phyloP scores from a whole-genome alignment of 2,888 invertebrate genomes.

The Plagiodera versicolora region DNA sequence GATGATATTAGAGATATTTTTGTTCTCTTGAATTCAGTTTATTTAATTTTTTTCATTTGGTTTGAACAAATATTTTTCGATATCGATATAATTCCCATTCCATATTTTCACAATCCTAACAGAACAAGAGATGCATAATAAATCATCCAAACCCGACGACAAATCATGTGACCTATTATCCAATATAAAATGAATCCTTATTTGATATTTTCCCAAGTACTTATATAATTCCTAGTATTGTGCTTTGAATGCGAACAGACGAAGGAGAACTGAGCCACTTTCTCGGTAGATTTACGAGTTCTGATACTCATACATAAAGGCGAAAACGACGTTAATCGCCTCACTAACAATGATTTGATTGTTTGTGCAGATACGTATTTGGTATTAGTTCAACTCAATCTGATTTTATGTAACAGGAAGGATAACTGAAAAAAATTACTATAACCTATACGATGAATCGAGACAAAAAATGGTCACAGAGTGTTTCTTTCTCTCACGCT shows the following conservation, averaged over 20 bases:
- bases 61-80: no score
- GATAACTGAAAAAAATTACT: no score
- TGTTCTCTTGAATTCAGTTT: no score
- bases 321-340: slow-evolving; percentile 6
- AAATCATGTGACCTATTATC: not conserved
- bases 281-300: slow-evolving; percentile 8
- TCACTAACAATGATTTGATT: slow-evolving; percentile 10
- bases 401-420: no score
- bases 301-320: slow-evolving; percentile 5
- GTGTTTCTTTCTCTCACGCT: no score
- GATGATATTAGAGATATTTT: no score
- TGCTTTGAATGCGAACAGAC: not conserved
- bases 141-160: not conserved
- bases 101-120: no score
- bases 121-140: not conserved
- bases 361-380: not conserved
- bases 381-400: not conserved
- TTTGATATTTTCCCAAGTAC: not conserved
- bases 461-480: no score
- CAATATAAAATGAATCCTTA: slow-evolving; percentile 2
- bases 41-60: no score
- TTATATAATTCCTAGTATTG: not conserved
- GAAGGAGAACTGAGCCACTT: not conserved
- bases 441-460: no score
- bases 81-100: no score